Conservation (phyloP, 2,888 invertebrate genomes). For the Drosophila leonis region DNA sequence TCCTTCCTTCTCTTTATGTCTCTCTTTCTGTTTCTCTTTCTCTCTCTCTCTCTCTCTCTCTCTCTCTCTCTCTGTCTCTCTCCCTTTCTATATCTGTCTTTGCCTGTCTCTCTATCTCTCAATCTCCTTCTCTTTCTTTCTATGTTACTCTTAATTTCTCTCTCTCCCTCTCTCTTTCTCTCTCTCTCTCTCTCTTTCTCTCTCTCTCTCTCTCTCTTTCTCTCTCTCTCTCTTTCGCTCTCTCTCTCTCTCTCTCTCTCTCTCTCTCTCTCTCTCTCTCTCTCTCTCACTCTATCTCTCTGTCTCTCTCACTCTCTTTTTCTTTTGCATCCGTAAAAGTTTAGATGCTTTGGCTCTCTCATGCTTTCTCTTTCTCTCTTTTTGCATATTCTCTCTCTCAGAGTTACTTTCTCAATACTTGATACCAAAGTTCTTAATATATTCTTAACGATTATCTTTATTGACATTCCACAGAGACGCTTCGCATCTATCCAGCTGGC, state of each 20-base stretch:
- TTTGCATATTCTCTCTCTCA: too few relatives aligned
- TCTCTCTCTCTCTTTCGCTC: too few relatives aligned
- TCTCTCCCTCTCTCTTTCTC: not conserved
- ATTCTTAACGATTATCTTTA: too few relatives aligned
- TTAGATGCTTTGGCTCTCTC: too few relatives aligned
- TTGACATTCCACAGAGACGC: conserved; percentile 62
- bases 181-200: not conserved
- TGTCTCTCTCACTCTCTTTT: not conserved
- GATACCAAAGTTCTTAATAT: too few relatives aligned
- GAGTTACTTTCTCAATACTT: too few relatives aligned
- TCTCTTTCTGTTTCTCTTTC: not conserved
- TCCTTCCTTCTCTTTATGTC: too few relatives aligned
- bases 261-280: not conserved
- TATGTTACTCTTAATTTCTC: not conserved
- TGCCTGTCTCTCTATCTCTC: not conserved
- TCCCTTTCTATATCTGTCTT: not conserved
- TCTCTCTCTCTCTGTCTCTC: not conserved
- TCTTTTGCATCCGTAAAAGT: too few relatives aligned
- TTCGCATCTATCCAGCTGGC: conserved; percentile 81
- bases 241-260: not conserved
- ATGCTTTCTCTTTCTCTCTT: too few relatives aligned
- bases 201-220: not conserved
- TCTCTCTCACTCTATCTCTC: not conserved
- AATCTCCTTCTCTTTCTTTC: not conserved
- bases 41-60: not conserved